Percentiles rank a stretch among this genome's conserved stretches.
These are phyloP conservation scores for Stegostoma tigrinum DNA, from an alignment of 2,113 vertebrate genomes.

Conservation along the genomic window DNA sequence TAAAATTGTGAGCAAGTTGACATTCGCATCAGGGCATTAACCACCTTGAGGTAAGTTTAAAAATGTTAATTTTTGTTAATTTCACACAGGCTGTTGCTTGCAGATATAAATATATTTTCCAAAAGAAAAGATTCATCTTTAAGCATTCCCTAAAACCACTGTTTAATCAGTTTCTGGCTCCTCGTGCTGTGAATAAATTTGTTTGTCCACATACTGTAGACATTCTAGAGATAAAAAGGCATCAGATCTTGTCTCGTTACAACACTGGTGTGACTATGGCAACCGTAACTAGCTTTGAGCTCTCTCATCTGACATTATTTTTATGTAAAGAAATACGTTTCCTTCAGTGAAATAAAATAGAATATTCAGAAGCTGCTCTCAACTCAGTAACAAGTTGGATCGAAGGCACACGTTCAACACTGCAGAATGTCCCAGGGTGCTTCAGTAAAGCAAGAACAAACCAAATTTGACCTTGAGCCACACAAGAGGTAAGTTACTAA, in stretches of 20 bases:
- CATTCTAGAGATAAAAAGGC: not conserved
- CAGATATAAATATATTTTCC: not conserved
- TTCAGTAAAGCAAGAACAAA: not conserved
- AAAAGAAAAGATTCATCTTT: not conserved
- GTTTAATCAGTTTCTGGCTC: not conserved
- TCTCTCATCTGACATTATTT: not conserved
- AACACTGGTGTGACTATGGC: not conserved
- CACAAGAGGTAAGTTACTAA: too few species aligned
- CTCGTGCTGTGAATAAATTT: not conserved
- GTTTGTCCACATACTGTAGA: not conserved
- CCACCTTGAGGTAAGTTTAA: not conserved
- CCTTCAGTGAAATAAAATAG: not conserved
- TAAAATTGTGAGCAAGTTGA: not conserved
- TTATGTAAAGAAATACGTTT: not conserved
- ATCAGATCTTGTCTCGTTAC: not conserved
- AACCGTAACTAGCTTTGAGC: not conserved
- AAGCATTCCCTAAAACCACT: not conserved
- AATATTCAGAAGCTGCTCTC: not conserved
- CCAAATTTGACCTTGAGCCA: not conserved
- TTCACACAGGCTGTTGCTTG: not conserved
- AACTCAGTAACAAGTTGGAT: not conserved
- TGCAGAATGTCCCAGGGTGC: not conserved
- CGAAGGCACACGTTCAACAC: not conserved
- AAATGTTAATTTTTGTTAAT: slow-evolving; percentile 8
- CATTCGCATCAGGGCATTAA: not conserved